Conservation (phyloP, 1,140 invertebrate genomes). For the Neoseiulus cucumeris region DNA sequence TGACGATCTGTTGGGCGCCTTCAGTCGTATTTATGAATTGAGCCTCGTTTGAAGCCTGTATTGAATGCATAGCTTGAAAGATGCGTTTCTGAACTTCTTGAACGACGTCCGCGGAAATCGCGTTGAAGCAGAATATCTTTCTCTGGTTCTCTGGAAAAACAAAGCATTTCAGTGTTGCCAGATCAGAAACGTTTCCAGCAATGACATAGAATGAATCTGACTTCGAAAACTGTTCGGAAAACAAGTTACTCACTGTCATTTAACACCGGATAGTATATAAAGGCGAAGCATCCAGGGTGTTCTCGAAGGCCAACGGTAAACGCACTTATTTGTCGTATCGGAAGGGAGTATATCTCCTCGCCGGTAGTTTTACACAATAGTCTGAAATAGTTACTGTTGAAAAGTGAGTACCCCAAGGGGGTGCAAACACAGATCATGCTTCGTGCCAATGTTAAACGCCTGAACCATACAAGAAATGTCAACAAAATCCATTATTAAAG, state of each 20-base stretch:
- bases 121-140: slow-evolving; percentile 5
- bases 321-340: neutral
- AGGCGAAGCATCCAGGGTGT: slow-evolving; percentile 1
- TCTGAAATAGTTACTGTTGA: neutral
- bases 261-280: neutral
- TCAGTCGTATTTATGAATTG: neutral
- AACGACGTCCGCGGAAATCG: neutral
- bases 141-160: neutral
- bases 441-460: too few relatives aligned
- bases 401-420: too few relatives aligned
- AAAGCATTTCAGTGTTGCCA: too few relatives aligned
- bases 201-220: too few relatives aligned
- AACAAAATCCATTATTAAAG: too few relatives aligned
- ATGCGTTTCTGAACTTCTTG: neutral
- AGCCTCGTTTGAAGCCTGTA: neutral
- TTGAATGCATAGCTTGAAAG: neutral
- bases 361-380: neutral
- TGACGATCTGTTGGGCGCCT: slow-evolving; percentile 4
- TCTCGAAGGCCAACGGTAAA: neutral
- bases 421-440: too few relatives aligned
- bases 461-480: too few relatives aligned
- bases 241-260: too few relatives aligned
- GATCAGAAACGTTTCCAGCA: too few relatives aligned
- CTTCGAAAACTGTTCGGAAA: too few relatives aligned
- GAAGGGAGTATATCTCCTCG: neutral